Percentiles rank a stretch among this genome's conserved stretches.
Evolutionary conservation across 2,888 invertebrate genomes (phyloP).

Genomic region (Chrysolina oricalcia): DNA sequence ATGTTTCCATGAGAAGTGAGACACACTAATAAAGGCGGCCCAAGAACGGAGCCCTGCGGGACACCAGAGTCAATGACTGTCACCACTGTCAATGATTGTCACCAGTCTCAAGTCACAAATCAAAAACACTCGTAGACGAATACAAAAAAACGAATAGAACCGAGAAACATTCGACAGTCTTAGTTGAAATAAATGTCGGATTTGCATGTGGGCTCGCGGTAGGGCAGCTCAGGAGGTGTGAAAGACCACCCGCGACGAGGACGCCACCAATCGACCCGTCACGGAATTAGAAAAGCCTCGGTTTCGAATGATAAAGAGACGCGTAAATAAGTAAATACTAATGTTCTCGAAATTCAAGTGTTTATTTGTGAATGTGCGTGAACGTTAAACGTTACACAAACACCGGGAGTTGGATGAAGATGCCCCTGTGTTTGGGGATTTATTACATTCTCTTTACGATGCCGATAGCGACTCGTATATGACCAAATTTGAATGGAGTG

Average conservation of each 20-base stretch:
- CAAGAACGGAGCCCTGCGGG: too few species aligned
- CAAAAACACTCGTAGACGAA: not conserved
- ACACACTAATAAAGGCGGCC: too few species aligned
- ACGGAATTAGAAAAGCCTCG: conserved; percentile 68
- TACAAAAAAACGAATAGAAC: not conserved
- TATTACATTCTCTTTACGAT: conserved; percentile 29
- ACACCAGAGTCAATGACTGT: too few species aligned
- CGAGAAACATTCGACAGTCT: not conserved
- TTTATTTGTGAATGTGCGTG: conserved; percentile 70
- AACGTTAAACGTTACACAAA: conserved; percentile 68
- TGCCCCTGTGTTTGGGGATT: conserved; percentile 41
- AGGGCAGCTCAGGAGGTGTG: conserved; percentile 61
- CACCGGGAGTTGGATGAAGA: conserved; percentile 49
- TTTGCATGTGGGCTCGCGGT: conserved; percentile 59
- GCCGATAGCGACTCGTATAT: not conserved
- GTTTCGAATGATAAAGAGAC: conserved; percentile 67
- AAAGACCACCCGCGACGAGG: conserved; percentile 54
- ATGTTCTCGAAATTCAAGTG: conserved; percentile 71
- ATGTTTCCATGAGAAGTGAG: too few species aligned
- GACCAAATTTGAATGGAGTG: not conserved
- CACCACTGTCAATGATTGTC: too few species aligned
- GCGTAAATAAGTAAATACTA: conserved; percentile 71
- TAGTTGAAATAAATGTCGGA: conserved; percentile 49
- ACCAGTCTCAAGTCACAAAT: not conserved
- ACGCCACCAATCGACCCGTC: conserved; percentile 60